These are phyloP conservation scores for Peromyscus attwateri DNA, from an alignment of 2,797 vertebrate genomes.

Conservation along the genomic window DNA sequence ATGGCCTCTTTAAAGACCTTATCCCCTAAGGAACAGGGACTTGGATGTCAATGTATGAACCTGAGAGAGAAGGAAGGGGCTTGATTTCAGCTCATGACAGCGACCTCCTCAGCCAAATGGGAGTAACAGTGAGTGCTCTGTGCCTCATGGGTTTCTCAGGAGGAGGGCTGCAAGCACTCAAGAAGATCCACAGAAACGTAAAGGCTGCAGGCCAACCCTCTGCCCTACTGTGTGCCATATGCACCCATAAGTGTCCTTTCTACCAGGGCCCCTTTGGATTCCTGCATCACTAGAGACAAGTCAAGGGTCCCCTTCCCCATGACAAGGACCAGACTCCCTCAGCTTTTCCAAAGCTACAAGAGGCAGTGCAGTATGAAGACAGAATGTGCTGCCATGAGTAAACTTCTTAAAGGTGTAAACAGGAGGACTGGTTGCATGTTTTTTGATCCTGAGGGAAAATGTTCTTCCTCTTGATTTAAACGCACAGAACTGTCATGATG, in stretches of 20 bases:
- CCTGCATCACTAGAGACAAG: not conserved
- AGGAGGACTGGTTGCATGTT: not conserved
- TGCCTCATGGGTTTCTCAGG: not conserved
- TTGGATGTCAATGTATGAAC: not conserved
- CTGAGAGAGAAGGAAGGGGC: not conserved
- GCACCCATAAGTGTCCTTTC: not conserved
- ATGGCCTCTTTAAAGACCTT: not conserved
- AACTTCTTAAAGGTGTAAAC: not conserved
- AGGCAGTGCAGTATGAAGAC: not conserved
- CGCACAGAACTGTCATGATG: not conserved
- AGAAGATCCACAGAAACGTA: not conserved
- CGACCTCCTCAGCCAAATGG: not conserved
- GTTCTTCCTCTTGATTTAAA: not conserved
- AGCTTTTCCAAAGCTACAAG: not conserved
- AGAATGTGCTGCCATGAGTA: not conserved
- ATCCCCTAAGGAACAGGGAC: not conserved
- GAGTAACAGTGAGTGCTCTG: not conserved
- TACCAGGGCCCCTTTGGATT: not conserved
- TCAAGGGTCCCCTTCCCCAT: not conserved
- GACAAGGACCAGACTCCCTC: not conserved
- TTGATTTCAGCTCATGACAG: not conserved
- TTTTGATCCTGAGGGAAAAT: not conserved
- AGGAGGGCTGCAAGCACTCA: not conserved
- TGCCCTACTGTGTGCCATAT: not conserved
- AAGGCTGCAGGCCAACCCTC: not conserved